Evolutionary conservation across 2,113 vertebrate genomes (phyloP).

Genomic region (Atractosteus spatula): DNA sequence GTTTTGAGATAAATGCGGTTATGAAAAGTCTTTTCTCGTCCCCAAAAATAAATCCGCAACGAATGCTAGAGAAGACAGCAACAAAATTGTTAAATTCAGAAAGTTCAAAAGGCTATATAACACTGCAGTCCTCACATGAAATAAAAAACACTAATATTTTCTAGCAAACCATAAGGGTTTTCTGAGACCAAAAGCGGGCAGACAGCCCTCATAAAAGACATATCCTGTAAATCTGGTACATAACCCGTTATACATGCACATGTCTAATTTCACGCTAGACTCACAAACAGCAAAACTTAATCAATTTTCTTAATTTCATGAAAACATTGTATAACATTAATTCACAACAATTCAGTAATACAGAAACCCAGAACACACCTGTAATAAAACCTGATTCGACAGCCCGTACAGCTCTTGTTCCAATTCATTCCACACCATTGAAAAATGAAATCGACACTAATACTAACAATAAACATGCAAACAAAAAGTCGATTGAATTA

Average conservation of each 20-base stretch:
- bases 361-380: neutral
- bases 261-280: too few species aligned
- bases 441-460: neutral
- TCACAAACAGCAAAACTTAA: conserved; percentile 4
- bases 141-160: neutral
- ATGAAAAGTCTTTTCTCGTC: too few species aligned
- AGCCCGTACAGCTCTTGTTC: neutral
- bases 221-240: neutral
- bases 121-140: neutral
- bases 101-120: neutral
- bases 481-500: too few species aligned
- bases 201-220: neutral
- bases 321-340: neutral
- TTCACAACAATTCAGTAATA: neutral
- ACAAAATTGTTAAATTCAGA: too few species aligned
- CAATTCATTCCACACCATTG: neutral
- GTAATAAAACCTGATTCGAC: neutral
- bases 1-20: too few species aligned
- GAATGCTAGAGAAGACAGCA: too few species aligned
- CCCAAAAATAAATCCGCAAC: too few species aligned
- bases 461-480: neutral
- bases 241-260: too few species aligned
- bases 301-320: neutral
- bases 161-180: neutral
- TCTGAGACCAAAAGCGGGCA: neutral